Conservation (phyloP, 2,113 vertebrate species). For the Muntiacus muntjak region DNA sequence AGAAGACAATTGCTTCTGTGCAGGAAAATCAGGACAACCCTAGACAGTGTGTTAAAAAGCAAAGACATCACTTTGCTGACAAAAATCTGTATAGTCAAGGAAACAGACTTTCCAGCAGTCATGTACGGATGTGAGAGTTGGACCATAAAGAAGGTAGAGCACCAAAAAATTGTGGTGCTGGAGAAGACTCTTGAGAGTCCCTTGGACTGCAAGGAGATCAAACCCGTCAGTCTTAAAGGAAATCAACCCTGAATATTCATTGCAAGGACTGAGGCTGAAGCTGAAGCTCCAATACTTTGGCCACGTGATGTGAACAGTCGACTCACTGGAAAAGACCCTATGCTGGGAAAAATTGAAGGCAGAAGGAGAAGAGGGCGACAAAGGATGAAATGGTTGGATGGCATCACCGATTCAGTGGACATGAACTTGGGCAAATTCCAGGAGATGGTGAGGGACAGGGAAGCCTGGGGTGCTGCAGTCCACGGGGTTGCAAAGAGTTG, state of each 20-base stretch:
- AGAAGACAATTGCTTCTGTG: neutral
- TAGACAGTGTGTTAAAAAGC: neutral
- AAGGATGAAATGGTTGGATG: neutral
- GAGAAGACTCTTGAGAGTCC: neutral
- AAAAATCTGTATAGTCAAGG: neutral
- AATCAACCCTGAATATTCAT: neutral
- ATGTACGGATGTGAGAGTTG: neutral
- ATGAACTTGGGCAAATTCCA: neutral
- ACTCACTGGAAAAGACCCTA: neutral
- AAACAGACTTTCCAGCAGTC: neutral
- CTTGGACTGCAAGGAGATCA: neutral
- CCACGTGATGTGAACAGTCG: fast-evolving
- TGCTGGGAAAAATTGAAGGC: neutral
- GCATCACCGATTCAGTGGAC: neutral
- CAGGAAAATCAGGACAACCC: neutral
- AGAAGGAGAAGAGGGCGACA: neutral
- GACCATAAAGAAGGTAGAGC: neutral
- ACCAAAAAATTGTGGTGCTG: neutral
- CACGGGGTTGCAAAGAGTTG: neutral
- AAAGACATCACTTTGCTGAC: neutral
- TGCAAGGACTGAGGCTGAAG: neutral
- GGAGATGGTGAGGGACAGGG: neutral
- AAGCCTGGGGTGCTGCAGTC: neutral
- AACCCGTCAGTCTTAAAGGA: neutral
- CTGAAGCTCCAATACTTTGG: neutral